phyloP scores from a whole-genome alignment of 2,797 vertebrate species.

The Nannoperca australis region DNA sequence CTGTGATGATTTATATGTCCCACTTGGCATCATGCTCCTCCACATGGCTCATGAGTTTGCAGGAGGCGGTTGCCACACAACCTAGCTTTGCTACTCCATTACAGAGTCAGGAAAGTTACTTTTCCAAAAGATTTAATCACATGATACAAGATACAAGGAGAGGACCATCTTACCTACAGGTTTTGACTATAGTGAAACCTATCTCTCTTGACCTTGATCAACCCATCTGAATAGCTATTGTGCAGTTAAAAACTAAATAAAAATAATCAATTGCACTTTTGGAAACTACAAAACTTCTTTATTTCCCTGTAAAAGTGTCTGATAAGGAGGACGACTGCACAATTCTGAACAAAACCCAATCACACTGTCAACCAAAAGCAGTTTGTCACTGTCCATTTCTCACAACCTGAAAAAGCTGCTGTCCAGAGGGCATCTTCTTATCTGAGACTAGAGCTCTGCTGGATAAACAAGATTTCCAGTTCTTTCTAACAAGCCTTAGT shows the following conservation, averaged over 20 bases:
- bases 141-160: slow-evolving; percentile 3
- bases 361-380: slow-evolving; percentile 23
- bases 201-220: slow-evolving; percentile 8
- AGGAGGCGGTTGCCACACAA: slow-evolving; percentile 3
- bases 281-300: slow-evolving; percentile 9
- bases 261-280: slow-evolving; percentile 3
- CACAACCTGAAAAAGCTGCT: slow-evolving; percentile 38
- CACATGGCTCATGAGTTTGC: slow-evolving; percentile 9
- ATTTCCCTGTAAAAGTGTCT: not conserved
- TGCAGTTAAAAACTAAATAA: slow-evolving; percentile 9
- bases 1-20: slow-evolving; percentile 25
- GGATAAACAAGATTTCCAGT: slow-evolving; percentile 34
- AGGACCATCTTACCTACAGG: not conserved
- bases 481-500: slow-evolving; percentile 30
- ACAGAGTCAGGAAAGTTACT: not conserved
- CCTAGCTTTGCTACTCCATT: slow-evolving; percentile 1
- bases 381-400: slow-evolving; percentile 51
- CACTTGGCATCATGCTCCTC: slow-evolving; percentile 29
- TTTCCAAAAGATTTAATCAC: slow-evolving; percentile 8
- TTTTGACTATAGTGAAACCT: not conserved
- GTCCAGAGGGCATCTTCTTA: slow-evolving; percentile 43
- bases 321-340: slow-evolving; percentile 1
- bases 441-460: slow-evolving; percentile 27
- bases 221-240: slow-evolving; percentile 12
- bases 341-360: slow-evolving; percentile 33